These are phyloP conservation scores for Odontomachus brunneus DNA, from an alignment of 1,140 invertebrate species.

Conservation along the genomic window DNA sequence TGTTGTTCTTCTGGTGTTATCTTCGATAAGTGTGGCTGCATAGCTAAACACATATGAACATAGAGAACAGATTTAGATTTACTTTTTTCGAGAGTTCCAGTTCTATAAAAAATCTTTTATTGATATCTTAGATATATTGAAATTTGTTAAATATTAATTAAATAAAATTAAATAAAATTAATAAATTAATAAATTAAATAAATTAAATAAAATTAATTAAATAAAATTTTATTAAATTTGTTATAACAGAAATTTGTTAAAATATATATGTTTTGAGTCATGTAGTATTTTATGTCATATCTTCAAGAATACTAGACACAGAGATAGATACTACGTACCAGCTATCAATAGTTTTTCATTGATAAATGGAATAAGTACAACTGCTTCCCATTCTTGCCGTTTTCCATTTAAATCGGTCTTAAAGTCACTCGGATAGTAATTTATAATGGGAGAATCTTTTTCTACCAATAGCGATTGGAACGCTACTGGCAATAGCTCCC, in stretches of 20 bases:
- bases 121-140: conserved; percentile 9
- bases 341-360: conserved; percentile 88
- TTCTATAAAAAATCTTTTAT: not conserved
- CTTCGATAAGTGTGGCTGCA: conserved; percentile 89
- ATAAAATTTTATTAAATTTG: no score
- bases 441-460: conserved; percentile 92
- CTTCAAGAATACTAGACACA: conserved; percentile 16
- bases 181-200: no score
- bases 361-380: conserved; percentile 98
- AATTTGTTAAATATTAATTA: no score
- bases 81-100: no score
- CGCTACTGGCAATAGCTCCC: conserved; percentile 91
- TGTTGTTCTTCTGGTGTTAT: conserved; percentile 90
- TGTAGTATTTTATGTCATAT: conserved; percentile 10
- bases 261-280: not conserved
- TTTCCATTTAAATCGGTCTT: conserved; percentile 97
- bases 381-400: conserved; percentile 98
- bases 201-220: no score
- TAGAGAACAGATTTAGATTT: not conserved
- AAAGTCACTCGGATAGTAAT: conserved; percentile 97
- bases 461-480: conserved; percentile 94
- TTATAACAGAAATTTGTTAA: not conserved
- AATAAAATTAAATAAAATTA: no score
- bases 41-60: conserved; percentile 86
- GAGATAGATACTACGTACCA: conserved; percentile 83